phyloP scores from a whole-genome alignment of 2,113 vertebrate genomes.

The Plecotus auritus region DNA sequence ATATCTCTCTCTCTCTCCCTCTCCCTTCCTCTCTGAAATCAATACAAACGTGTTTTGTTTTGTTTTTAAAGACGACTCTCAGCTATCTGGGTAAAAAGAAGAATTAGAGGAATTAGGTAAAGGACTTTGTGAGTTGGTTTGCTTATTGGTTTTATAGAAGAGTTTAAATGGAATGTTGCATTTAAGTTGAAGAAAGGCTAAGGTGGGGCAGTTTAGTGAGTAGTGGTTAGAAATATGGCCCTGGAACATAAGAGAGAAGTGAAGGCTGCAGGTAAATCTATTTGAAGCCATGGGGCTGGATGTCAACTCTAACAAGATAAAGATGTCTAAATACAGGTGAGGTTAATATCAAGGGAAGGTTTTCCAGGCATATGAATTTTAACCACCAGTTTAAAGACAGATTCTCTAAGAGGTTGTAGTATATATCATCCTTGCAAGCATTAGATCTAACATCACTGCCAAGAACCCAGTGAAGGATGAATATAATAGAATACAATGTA shows the following conservation, averaged over 20 bases:
- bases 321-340: slow-evolving; percentile 1
- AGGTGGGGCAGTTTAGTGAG: background rate
- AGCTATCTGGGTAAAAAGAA: background rate
- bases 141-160: background rate
- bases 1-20: no score
- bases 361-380: slow-evolving; percentile 18
- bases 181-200: background rate
- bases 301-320: background rate
- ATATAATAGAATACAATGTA: background rate
- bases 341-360: background rate
- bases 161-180: background rate
- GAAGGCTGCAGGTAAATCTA: background rate
- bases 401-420: background rate
- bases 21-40: no score
- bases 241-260: background rate
- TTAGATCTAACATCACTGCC: background rate
- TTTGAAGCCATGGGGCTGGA: background rate
- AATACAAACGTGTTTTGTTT: no score
- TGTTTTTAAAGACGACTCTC: background rate
- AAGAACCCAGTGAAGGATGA: background rate
- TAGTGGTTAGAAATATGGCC: background rate
- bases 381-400: slow-evolving; percentile 35
- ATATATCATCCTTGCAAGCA: background rate
- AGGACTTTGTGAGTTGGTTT: background rate
- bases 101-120: background rate